These are phyloP conservation scores for Azemiops feae DNA, from an alignment of 2,113 vertebrate species.

Conservation along the genomic window DNA sequence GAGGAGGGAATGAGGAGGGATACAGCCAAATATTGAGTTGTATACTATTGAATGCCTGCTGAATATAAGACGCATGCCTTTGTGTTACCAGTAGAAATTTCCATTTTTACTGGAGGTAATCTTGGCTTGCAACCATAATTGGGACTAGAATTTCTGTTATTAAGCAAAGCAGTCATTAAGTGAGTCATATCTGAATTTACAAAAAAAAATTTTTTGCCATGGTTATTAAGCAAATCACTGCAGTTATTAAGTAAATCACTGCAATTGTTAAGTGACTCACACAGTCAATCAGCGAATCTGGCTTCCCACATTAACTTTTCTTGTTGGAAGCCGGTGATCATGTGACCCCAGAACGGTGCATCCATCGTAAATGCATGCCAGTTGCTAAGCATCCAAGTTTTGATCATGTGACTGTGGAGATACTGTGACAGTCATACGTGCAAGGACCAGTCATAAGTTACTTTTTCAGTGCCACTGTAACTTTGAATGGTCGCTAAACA, in stretches of 20 bases:
- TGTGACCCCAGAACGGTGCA: not conserved
- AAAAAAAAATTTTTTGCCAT: not conserved
- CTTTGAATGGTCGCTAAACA: not conserved
- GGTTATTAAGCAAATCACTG: not conserved
- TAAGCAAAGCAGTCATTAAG: not conserved
- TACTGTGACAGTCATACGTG: not conserved
- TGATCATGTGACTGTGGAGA: not conserved
- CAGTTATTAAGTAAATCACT: not conserved
- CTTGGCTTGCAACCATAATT: not conserved
- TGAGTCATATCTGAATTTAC: not conserved
- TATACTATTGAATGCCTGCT: not conserved
- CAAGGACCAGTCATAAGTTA: not conserved
- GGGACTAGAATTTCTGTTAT: not conserved
- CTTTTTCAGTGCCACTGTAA: not conserved
- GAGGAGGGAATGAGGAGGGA: not conserved
- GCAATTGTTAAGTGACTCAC: not conserved
- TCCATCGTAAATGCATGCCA: not conserved
- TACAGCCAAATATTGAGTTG: not conserved
- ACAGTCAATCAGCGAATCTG: not conserved
- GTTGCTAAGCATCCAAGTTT: not conserved
- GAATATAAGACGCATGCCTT: not conserved
- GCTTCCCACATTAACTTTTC: not conserved
- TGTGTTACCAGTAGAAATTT: not conserved
- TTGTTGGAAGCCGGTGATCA: not conserved
- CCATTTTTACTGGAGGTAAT: not conserved